A percentile compares a stretch with the other conserved stretches of the same genome.
These are phyloP conservation scores for Hydriomena furcata DNA, from an alignment of 2,888 invertebrate genomes.

Conservation along the genomic window DNA sequence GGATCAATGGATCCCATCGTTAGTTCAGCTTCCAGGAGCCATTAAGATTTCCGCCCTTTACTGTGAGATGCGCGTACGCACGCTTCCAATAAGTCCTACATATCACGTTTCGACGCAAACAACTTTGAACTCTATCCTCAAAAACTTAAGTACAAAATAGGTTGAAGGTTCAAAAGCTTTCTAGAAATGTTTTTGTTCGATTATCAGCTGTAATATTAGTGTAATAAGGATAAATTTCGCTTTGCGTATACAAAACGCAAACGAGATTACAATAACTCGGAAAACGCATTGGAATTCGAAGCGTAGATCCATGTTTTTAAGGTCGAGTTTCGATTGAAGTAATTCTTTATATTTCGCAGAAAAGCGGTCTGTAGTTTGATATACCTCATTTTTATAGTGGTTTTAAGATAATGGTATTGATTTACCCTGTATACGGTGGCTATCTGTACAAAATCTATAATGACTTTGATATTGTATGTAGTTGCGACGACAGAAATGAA, in stretches of 20 bases:
- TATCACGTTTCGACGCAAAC: slow-evolving; percentile 18
- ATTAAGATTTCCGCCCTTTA: slow-evolving; percentile 81
- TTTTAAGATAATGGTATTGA: slow-evolving; percentile 81
- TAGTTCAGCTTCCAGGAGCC: slow-evolving; percentile 79
- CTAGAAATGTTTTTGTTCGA: slow-evolving; percentile 24
- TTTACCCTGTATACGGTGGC: slow-evolving; percentile 64
- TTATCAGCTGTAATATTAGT: slow-evolving; percentile 30
- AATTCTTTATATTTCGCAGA: slow-evolving; percentile 51
- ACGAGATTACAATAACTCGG: slow-evolving; percentile 18
- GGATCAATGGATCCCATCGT: slow-evolving; percentile 78
- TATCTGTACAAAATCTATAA: slow-evolving; percentile 62
- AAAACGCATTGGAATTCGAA: slow-evolving; percentile 3
- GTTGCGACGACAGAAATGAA: slow-evolving; percentile 10
- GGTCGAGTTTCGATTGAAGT: slow-evolving; percentile 27
- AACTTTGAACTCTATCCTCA: slow-evolving; percentile 37
- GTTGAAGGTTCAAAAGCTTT: neutral
- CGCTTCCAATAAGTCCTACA: slow-evolving; percentile 42
- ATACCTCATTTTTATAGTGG: slow-evolving; percentile 78
- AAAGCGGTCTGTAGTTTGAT: slow-evolving; percentile 58
- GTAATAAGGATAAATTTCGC: slow-evolving; percentile 33
- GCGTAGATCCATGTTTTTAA: slow-evolving; percentile 20
- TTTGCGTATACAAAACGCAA: slow-evolving; percentile 21
- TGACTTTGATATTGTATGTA: slow-evolving; percentile 43
- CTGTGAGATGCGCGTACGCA: slow-evolving; percentile 47
- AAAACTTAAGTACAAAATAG: neutral